Conservation (phyloP, 2,797 vertebrate species). For the Scolopax rusticola region DNA sequence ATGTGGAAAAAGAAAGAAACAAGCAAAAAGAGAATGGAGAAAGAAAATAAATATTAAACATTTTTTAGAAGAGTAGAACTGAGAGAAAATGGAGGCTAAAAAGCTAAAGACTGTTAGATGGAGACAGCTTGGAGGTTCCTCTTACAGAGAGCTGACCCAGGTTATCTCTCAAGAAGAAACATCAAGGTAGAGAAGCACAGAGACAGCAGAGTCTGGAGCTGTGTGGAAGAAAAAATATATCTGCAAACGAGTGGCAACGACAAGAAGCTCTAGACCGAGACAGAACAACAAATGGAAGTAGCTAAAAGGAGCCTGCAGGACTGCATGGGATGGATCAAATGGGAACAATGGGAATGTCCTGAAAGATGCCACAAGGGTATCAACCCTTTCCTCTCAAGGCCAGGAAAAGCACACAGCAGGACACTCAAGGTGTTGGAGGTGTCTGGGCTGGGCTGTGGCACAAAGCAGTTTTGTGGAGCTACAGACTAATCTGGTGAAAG, state of each 20-base stretch:
- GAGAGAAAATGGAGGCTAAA: neutral
- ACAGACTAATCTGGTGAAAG: neutral
- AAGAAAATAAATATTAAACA: neutral
- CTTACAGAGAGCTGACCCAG: neutral
- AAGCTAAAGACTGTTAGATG: neutral
- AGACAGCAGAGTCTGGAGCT: neutral
- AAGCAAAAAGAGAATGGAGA: neutral
- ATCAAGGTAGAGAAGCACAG: neutral
- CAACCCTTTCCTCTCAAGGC: neutral
- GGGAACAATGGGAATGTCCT: neutral
- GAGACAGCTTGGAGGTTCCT: neutral
- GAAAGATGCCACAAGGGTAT: fast-evolving
- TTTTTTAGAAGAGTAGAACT: neutral
- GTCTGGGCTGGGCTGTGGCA: neutral
- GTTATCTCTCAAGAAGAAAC: neutral
- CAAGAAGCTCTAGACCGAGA: neutral
- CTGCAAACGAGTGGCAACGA: neutral
- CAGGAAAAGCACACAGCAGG: neutral
- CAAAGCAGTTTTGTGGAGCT: neutral
- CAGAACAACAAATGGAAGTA: neutral
- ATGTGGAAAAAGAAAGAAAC: neutral
- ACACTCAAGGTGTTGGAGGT: neutral
- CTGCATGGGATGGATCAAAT: neutral
- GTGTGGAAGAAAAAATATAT: neutral
- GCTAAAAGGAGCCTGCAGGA: neutral